phyloP scores from a whole-genome alignment of 2,888 invertebrate species.

The Andrena camellia region DNA sequence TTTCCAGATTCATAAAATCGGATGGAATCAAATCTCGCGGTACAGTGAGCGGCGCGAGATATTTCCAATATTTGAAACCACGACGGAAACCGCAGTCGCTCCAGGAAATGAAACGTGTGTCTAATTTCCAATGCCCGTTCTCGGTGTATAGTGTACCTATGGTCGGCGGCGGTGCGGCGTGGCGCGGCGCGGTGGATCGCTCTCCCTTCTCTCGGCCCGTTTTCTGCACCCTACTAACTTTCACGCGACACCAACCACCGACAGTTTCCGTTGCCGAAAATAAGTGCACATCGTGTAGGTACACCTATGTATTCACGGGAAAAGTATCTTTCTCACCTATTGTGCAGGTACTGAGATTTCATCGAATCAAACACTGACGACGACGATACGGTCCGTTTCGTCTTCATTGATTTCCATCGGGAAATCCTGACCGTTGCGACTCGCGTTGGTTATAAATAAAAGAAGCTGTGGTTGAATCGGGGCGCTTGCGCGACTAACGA shows the following conservation, averaged over 20 bases:
- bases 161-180: too few relatives aligned
- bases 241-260: not conserved
- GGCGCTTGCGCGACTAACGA: not conserved
- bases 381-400: not conserved
- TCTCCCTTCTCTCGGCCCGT: slow-evolving; percentile 23
- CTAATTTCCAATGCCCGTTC: slow-evolving; percentile 81
- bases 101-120: slow-evolving; percentile 84
- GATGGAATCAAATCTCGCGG: slow-evolving; percentile 78
- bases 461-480: not conserved
- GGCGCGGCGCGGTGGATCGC: slow-evolving; percentile 29
- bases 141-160: slow-evolving; percentile 33
- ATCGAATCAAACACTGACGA: not conserved
- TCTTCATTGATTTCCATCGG: not conserved
- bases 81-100: slow-evolving; percentile 82
- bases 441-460: not conserved
- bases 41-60: slow-evolving; percentile 80
- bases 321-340: not conserved
- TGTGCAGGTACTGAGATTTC: not conserved
- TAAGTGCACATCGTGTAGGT: not conserved
- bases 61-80: slow-evolving; percentile 83
- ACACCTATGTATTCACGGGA: too few relatives aligned
- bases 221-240: slow-evolving; percentile 29
- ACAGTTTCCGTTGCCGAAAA: not conserved
- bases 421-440: not conserved
- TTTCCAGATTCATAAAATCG: slow-evolving; percentile 73